Base-by-base conservation (phyloP, 2,888 invertebrate genomes). In the Erynnis tages region DNA sequence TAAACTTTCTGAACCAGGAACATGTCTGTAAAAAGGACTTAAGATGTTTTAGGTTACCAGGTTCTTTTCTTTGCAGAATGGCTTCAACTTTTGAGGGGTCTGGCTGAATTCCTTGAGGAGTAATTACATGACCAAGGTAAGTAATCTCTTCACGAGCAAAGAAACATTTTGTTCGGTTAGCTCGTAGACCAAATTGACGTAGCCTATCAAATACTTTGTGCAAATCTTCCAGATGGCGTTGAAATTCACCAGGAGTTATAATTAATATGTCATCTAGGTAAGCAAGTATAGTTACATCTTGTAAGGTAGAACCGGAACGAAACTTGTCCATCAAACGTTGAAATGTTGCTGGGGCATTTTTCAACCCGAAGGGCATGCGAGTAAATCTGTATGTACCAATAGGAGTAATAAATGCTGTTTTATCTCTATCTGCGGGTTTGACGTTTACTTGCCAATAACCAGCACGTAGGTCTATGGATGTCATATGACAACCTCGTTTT, bases 371-470 rank as follows among this genome's bases (percentile, higher is more conserved):
- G 0, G 69, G 67, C 71, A 71, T 72, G 8, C 67, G 55, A 1
- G 60, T 63, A 21, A 75, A 76, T 4, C 61, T 58, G 38, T 56
- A 72, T 0, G 59, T 63, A 1, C 71, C 72, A 29, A 70, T 63
- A 3, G 69, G 67, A 0, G 69, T 66, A 0, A 66, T 58, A 37
- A 73, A 73, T 0, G 63, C 63, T 0, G 73, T 73, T 49, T 70
- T 71, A 7, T 62, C 58, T 21, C 54, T 56, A 40, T 71, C 68
- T 19, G 27, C 53, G 10, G 7, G 16, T 7, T n/a, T 17, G 11
- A 75, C 62, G 46, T 21, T 21, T 4, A 45, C 45, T 14, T 80
- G 79, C 66, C 71, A 76, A 53, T 78, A 81, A 0, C 78, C 77
- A n/a, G 66, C 50, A 14, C 61, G 59, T 1, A 80, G 56, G 40